Evolutionary conservation across 2,113 vertebrate species (phyloP), one percentile per base, ranked within the genome.

Genomic region (Bolborhynchus lineola): DNA sequence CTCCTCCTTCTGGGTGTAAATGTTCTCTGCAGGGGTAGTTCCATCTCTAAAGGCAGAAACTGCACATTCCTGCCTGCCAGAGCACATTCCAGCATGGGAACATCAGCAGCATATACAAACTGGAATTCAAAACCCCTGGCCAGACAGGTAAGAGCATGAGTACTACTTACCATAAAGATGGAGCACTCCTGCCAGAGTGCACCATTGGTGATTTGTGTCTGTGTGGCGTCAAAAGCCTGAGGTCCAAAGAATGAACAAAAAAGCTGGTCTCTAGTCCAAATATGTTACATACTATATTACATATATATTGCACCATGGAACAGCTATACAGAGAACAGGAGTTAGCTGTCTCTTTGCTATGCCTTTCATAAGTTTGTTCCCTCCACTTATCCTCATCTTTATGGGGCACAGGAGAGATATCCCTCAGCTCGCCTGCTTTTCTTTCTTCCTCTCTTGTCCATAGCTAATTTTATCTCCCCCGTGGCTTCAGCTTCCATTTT

Each of bases 391-490:
- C 47, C 72, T 90, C 68, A 42, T 49, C 80, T 92, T 93, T 92
- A 96, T 21, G 37, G 72, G 90, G 77, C 96, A 92, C 96, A 78
- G 46, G 93, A 90, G 95, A 94, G 88, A 91, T 13, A 92, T 95
- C 72, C 70, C 80, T 96, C 91, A 92, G 39, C 88, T 76, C 1
- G 23, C 74, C 82, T 47, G 82, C 86, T 94, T 78, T 93, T 84
- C 93, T 86, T 92, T 91, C 90, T 95, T 79, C 79, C 86, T 79
- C 42, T 91, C 88, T 71, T 79, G 69, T 93, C 88, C 28, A n/a
- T 64, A 68, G 95, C 83, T 96, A 96, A 95, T 96, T 96, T 96
- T 95, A 96, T 90, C 72, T 95, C 90, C 92, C 95, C 88, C 83
- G 93, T 91, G 93, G 95, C 92, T 96, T 96, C 92, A 87, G 82